Base-by-base conservation (phyloP, 2,888 invertebrate species). In the Neuroscelio doddi region DNA sequence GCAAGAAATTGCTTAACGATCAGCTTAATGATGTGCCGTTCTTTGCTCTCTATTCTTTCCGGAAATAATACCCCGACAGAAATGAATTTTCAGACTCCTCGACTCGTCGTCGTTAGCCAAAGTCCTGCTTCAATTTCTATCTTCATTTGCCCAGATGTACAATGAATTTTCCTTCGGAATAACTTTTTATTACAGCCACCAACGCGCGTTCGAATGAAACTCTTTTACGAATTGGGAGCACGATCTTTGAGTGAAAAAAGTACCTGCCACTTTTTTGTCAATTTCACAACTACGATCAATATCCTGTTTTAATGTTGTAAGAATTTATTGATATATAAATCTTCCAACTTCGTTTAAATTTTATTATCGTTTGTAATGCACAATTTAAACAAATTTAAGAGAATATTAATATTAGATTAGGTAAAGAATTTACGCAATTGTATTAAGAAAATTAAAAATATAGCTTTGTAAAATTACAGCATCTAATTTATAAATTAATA, bases 1-100 rank as follows among this genome's bases (percentile, higher is more conserved):
- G 58, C 61, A 64, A 68, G 58, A 68, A 68, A 64, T 62, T 62
- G 64, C 68, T 68, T 62, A 68, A 65, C 65, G 68, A 68, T 68
- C 62, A 50, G 56, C 63, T 65, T 69, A 69, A 69, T 69, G 68
- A 69, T 62, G 59, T 49, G 55, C 56, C 52, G 65, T 65, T 69
- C 58, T 69, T 65, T 62, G 56, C 49, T 52, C 46, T 57, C 61
- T 46, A 58, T 64, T 61, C 64, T 68, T 64, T 58, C 53, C 68
- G 59, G 61, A 64, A 68, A 68, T 64, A 62, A 64, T 64, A 61
- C 42, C 56, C 45, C 50, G 52, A 36, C 55, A 62, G 61, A 55
- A 64, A 68, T 57, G 64, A 68, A 64, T 64, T 63, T 67, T 51
- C 67, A 26, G 36, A 64, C 51, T 59, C 51, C 46, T 51, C 53